phyloP scores from a whole-genome alignment of 2,113 vertebrate species.

The Jaculus jaculus region DNA sequence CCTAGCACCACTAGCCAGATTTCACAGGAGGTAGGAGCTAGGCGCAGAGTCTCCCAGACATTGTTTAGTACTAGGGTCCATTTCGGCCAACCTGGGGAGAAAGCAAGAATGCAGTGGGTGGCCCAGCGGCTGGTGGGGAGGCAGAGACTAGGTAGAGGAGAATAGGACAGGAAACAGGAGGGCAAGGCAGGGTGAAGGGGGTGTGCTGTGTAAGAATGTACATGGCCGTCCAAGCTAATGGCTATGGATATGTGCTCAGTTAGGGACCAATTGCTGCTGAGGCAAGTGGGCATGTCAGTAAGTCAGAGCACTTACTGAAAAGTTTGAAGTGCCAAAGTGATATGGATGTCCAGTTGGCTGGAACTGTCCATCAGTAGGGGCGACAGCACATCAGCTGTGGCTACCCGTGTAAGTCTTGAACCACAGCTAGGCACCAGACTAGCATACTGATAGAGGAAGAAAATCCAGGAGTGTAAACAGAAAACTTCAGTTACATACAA shows the following conservation, averaged over 20 bases:
- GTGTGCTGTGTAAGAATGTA: not conserved
- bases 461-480: too few relatives aligned
- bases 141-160: not conserved
- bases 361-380: too few relatives aligned
- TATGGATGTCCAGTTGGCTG: too few relatives aligned
- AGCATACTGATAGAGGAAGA: too few relatives aligned
- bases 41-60: not conserved
- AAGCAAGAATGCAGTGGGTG: not conserved
- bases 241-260: not conserved
- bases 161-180: not conserved
- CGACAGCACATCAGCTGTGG: too few relatives aligned
- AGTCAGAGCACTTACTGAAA: too few relatives aligned
- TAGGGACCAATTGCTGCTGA: not conserved
- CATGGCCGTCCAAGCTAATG: not conserved
- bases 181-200: not conserved
- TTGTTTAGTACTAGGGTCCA: not conserved
- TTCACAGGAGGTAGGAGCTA: not conserved
- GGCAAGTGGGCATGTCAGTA: rapidly evolving
- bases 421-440: too few relatives aligned
- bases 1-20: not conserved
- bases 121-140: not conserved
- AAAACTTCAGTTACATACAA: too few relatives aligned
- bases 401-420: too few relatives aligned
- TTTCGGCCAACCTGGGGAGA: not conserved
- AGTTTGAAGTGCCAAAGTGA: too few relatives aligned